A percentile compares a stretch with the other conserved stretches of the same genome.
Conservation (phyloP, 2,797 vertebrate genomes). For the Cirrhinus molitorella region DNA sequence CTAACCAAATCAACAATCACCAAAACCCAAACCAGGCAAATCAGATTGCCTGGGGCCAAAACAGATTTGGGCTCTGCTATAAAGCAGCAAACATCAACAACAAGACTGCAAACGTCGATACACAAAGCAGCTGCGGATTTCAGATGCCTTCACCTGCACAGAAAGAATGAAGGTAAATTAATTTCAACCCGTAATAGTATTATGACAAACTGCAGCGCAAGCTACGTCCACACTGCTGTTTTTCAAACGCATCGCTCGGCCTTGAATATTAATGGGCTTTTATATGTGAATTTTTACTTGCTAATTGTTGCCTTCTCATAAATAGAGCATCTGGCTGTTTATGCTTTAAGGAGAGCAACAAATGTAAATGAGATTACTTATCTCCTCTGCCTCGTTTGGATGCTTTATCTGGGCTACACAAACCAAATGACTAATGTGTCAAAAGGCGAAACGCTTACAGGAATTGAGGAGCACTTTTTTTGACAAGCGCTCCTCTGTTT, state of each 20-base stretch:
- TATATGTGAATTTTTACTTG: constrained; percentile 54
- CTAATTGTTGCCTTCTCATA: constrained; percentile 60
- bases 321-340: constrained; percentile 62
- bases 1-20: constrained; percentile 34
- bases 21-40: constrained; percentile 35
- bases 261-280: constrained; percentile 55
- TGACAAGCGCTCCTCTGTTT: constrained; percentile 42
- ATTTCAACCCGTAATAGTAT: neutral
- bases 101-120: neutral
- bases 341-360: constrained; percentile 57
- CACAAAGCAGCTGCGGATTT: neutral
- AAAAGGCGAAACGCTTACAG: constrained; percentile 38
- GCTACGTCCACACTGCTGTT: constrained; percentile 16
- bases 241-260: constrained; percentile 21
- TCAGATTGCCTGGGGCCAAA: constrained; percentile 23
- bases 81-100: neutral
- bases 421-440: constrained; percentile 57
- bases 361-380: constrained; percentile 64
- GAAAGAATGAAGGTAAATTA: neutral
- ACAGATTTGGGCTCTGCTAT: constrained; percentile 5
- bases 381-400: constrained; percentile 54
- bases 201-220: neutral
- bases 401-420: constrained; percentile 50
- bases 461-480: constrained; percentile 51
- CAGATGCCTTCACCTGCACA: neutral